Evolutionary conservation across 2,797 vertebrate genomes (phyloP).

Genomic region (Parauchenoglanis punctatus): DNA sequence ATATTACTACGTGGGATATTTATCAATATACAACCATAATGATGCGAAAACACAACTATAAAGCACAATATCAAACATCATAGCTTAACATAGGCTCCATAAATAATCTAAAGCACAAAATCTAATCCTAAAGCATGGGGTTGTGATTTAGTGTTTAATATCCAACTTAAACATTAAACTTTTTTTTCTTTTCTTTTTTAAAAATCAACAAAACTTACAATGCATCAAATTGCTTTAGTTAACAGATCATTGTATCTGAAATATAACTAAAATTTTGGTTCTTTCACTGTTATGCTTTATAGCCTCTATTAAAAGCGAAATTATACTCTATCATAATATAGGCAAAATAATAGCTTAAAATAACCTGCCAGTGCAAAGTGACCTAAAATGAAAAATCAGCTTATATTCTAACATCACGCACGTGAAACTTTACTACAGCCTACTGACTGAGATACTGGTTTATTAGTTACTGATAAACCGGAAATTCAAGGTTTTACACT

Average conservation of each 20-base stretch:
- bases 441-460: fast-evolving
- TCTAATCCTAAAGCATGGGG: background rate
- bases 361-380: background rate
- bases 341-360: background rate
- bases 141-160: background rate
- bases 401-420: background rate
- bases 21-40: background rate
- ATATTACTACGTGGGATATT: background rate
- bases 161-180: background rate
- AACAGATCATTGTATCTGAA: background rate
- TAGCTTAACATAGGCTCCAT: background rate
- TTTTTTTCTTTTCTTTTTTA: no score
- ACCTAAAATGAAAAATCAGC: background rate
- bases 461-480: background rate
- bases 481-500: background rate
- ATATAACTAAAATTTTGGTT: background rate
- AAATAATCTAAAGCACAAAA: background rate
- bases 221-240: background rate
- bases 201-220: background rate
- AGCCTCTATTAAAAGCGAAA: background rate
- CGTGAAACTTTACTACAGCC: background rate
- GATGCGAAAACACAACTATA: background rate
- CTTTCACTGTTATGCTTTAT: background rate
- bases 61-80: background rate
- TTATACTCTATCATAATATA: background rate